Evolutionary conservation across 2,888 invertebrate genomes (phyloP), one percentile per base, ranked within the genome.

Genomic region (Ashinkailepas kermadecensis): DNA sequence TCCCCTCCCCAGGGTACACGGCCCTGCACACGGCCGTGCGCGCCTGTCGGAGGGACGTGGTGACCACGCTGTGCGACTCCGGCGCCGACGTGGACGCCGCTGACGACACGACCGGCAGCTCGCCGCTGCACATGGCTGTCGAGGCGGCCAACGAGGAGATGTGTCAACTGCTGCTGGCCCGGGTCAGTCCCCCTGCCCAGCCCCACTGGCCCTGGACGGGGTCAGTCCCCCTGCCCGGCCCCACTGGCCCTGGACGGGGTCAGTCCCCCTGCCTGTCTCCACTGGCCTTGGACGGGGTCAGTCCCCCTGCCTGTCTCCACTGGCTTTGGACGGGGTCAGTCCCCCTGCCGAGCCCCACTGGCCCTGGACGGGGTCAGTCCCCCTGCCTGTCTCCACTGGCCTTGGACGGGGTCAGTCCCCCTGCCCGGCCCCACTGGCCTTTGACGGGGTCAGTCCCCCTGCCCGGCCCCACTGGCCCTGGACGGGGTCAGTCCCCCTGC

Each of bases 61-160:
- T 54, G 18, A 8, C 3, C 10, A 54, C 21, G 74, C 74, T 74
- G 15, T 56, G 54, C 56, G 18, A 18, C 18, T 18, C 21, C 54
- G 74, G 74, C 18, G 74, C 74, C 21, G 74, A 74, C n/a, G 54
- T 56, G 18, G 21, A 21, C 56, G 74, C 21, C 1, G 21, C 54
- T 1, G 54, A 56, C 21, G 74, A 74, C 54, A 74, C 74, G 8
- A 56, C 54, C 54, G 74, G 74, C 1, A 54, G 74, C 21, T 56
- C 91, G 56, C 90, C 90, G 0, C 86, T 93, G 0, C 91, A 92
- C 84, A 89, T 91, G 85, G 93, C 93, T 0, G 91, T 93, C 0
- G 90, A 91, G 84, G 88, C 88, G 74, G 89, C 89, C 59, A 90
- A 90, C 85, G 86, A 90, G 21, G 87, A 88, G 57, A 89, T 87